Evolutionary conservation across 2,113 vertebrate species (phyloP).

Genomic region (Pholis gunnellus): DNA sequence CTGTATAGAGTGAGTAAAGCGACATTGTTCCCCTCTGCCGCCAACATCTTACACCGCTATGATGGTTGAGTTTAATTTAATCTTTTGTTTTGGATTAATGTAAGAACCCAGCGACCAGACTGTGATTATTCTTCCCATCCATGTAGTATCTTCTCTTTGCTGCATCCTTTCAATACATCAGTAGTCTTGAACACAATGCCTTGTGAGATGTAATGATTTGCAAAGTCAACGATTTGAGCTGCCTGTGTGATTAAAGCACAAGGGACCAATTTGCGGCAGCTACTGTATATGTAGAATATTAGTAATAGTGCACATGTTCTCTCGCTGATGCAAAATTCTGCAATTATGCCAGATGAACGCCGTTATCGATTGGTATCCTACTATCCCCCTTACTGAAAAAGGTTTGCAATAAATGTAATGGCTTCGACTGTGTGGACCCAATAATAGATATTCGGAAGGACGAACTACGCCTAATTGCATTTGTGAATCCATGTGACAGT

Average conservation of each 20-base stretch:
- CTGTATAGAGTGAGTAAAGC: constrained; percentile 55
- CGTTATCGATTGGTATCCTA: constrained; percentile 73
- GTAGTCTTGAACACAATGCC: constrained; percentile 65
- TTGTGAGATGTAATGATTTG: constrained; percentile 77
- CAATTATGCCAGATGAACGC: constrained; percentile 74
- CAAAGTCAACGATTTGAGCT: constrained; percentile 80
- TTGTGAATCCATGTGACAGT: constrained; percentile 68
- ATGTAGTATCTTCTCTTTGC: constrained; percentile 55
- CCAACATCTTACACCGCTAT: constrained; percentile 52
- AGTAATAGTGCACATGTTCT: constrained; percentile 69
- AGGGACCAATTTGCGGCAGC: constrained; percentile 77
- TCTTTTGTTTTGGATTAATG: constrained; percentile 77
- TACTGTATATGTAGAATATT: constrained; percentile 74
- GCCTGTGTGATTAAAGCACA: constrained; percentile 77
- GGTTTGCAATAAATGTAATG: constrained; percentile 78
- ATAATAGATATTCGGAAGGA: constrained; percentile 51
- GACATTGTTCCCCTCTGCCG: constrained; percentile 52
- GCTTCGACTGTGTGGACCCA: constrained; percentile 21
- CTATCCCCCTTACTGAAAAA: constrained; percentile 47
- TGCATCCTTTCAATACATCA: constrained; percentile 70
- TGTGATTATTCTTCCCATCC: constrained; percentile 65
- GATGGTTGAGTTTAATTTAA: constrained; percentile 67
- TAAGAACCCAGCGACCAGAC: constrained; percentile 54
- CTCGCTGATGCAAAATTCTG: constrained; percentile 73
- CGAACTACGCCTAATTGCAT: constrained; percentile 45